Percentiles rank a stretch among this genome's conserved stretches.
Evolutionary conservation across 2,113 vertebrate species (phyloP).

Genomic region (Pterocles burchelli): DNA sequence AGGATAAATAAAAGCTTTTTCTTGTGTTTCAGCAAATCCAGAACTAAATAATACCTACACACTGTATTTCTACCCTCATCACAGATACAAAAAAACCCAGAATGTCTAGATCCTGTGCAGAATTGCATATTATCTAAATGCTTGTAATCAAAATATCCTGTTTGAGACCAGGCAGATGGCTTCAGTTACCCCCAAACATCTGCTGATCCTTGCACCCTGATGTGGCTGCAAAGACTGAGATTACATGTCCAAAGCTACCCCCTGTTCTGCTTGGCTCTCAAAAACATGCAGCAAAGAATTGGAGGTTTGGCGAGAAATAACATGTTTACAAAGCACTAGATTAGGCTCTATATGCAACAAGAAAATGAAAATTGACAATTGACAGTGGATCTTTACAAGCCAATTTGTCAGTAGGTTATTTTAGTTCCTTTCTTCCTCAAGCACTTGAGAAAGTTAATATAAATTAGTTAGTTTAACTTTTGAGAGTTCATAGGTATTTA

Average conservation of each 20-base stretch:
- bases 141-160: not conserved
- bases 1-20: not conserved
- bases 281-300: not conserved
- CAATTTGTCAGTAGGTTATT: not conserved
- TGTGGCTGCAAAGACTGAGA: not conserved
- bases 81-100: not conserved
- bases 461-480: not conserved
- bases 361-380: not conserved
- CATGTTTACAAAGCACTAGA: not conserved
- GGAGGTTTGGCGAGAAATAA: not conserved
- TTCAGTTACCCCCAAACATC: not conserved
- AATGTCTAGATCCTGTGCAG: not conserved
- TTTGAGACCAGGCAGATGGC: not conserved
- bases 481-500: not conserved
- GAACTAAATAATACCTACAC: not conserved
- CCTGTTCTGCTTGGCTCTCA: not conserved
- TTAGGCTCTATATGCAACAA: not conserved
- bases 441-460: not conserved
- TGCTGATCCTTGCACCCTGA: not conserved
- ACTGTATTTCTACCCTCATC: not conserved
- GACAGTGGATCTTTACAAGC: not conserved
- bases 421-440: not conserved
- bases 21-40: not conserved
- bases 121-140: not conserved
- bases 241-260: not conserved